Base-by-base conservation (phyloP, 1,140 invertebrate species). In the Littorina saxatilis region DNA sequence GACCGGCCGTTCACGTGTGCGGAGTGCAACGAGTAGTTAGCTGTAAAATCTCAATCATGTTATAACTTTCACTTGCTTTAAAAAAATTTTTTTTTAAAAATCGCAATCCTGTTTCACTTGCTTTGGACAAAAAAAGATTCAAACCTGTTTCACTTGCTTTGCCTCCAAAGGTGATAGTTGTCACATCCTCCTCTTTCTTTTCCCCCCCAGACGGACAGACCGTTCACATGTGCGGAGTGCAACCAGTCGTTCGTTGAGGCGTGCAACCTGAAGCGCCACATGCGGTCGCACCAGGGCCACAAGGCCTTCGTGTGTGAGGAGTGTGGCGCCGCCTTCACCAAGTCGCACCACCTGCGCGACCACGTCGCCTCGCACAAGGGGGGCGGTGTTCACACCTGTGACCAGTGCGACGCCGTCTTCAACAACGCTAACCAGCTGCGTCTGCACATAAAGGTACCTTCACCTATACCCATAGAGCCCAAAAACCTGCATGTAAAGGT, bases 231-330 rank as follows among this genome's bases (percentile, higher is more conserved):
- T 23, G 35, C 13, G 13, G 66, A 68, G 66, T 68, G 66, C 66
- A 37, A 39, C 37, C 66, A 68, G 66, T 68, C 66, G 23, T 68
- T 68, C 35, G 66, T 68, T 32, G 66, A 68, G 66, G 66, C 66
- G 29, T 68, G 66, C 66, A 68, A 99, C 92, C 78, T 94, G 94
- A 95, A 91, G 95, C 96, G 94, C 94, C 95, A 88, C 94, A 92
- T 95, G 84, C 95, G 96, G 90, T 95, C 95, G 4, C 96, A 98
- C 91, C 98, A 97, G 0, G 96, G 96, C 79, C 93, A 94, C 81
- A 95, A 95, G 85, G 96, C 96, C 1, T 95, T 95, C 91, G 93
- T 94, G 88, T 97, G 96, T 52, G 43, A 75, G 32, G 52, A 75
- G 52, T 82, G 82, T 27, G 75, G 52, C 1, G 68, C 77, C 7